Percentiles rank a stretch among this genome's conserved stretches.
Conservation (phyloP, 2,888 invertebrate species). For the Pachymerium ferrugineum region DNA sequence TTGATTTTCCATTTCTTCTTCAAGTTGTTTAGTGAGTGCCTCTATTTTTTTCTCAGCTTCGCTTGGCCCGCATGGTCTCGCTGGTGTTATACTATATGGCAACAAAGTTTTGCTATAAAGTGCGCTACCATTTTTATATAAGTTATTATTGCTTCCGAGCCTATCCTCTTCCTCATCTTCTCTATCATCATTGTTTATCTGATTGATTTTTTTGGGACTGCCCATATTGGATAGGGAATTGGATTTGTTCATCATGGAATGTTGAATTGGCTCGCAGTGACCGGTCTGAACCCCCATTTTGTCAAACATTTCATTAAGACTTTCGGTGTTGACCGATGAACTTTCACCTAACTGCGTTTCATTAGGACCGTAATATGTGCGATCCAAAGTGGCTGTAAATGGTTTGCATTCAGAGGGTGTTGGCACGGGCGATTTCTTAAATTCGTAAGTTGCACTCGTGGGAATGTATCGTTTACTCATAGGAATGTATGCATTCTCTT, state of each 20-base stretch:
- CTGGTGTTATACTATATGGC: conserved; percentile 82
- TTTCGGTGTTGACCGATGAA: too few relatives aligned
- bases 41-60: conserved; percentile 91
- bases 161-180: neutral
- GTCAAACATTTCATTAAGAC: neutral
- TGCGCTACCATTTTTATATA: conserved; percentile 1
- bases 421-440: conserved; percentile 34
- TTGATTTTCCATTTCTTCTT: conserved; percentile 92
- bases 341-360: conserved; percentile 2
- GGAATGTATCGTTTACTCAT: conserved; percentile 19
- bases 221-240: neutral
- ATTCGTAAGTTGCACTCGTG: conserved; percentile 31
- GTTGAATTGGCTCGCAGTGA: neutral
- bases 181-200: neutral
- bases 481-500: neutral
- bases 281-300: neutral
- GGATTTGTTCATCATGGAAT: neutral
- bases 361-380: conserved; percentile 31
- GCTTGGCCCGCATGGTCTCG: conserved; percentile 75
- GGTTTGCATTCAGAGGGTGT: conserved; percentile 28
- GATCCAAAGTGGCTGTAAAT: conserved; percentile 32
- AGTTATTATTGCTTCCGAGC: neutral
- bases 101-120: conserved; percentile 52
- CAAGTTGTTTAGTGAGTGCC: conserved; percentile 82
- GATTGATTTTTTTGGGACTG: neutral